phyloP scores from a whole-genome alignment of 2,797 vertebrate species.

The Myripristis jacobus region DNA sequence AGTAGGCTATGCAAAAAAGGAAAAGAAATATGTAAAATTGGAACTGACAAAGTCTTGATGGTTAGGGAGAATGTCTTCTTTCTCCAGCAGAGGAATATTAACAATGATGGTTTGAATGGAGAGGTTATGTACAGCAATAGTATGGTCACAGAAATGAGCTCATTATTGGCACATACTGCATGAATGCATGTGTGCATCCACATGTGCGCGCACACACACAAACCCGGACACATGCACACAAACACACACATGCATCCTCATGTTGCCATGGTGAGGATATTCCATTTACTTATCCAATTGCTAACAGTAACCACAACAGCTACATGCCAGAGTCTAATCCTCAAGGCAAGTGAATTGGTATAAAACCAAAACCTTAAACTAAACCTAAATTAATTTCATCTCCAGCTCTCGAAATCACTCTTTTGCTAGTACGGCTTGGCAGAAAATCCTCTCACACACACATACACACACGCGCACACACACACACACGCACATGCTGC shows the following conservation, averaged over 20 bases:
- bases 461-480: background rate
- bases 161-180: conserved; percentile 66
- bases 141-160: conserved; percentile 70
- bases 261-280: conserved; percentile 50
- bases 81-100: conserved; percentile 59
- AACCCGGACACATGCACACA: background rate
- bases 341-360: conserved; percentile 41
- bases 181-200: conserved; percentile 53
- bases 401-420: conserved; percentile 41
- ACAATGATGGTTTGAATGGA: conserved; percentile 68
- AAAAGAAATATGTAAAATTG: conserved; percentile 68
- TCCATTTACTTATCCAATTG: conserved; percentile 53
- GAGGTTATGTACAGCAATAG: conserved; percentile 66
- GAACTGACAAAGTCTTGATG: conserved; percentile 71
- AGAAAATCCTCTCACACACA: conserved; percentile 30
- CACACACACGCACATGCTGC: background rate
- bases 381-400: conserved; percentile 53
- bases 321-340: conserved; percentile 36
- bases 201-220: background rate
- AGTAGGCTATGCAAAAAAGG: conserved; percentile 51
- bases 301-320: conserved; percentile 48
- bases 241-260: conserved; percentile 37
- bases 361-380: conserved; percentile 58
- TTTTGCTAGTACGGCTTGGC: conserved; percentile 46
- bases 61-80: conserved; percentile 61